phyloP scores from a whole-genome alignment of 2,797 vertebrate genomes.

The Triplophysa yarkandensis region DNA sequence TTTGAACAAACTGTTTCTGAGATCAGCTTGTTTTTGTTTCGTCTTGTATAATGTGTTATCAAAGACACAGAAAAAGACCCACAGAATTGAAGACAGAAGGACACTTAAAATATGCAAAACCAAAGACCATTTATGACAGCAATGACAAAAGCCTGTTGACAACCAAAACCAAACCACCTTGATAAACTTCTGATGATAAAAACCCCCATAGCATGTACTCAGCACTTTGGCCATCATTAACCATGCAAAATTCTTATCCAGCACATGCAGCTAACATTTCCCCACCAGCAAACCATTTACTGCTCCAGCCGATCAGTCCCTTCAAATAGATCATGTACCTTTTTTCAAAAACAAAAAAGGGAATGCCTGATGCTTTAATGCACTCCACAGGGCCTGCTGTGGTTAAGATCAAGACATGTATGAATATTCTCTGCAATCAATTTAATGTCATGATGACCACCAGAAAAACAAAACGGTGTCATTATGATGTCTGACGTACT shows the following conservation, averaged over 20 bases:
- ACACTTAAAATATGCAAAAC: slow-evolving; percentile 44
- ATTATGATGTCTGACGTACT: slow-evolving; percentile 1
- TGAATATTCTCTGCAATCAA: not conserved
- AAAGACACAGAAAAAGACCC: not conserved
- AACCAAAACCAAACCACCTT: not conserved
- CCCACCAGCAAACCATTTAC: slow-evolving; percentile 4
- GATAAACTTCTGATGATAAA: not conserved
- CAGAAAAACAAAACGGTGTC: not conserved
- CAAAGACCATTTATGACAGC: not conserved
- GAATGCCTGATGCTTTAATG: slow-evolving; percentile 3
- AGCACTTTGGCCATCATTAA: not conserved
- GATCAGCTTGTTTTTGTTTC: not conserved
- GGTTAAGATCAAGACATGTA: slow-evolving; percentile 22
- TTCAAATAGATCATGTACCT: not conserved
- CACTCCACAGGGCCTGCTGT: slow-evolving; percentile 67
- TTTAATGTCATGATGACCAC: not conserved
- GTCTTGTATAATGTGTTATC: not conserved
- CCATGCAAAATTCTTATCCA: slow-evolving; percentile 8
- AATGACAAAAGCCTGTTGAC: not conserved
- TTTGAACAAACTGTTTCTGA: not conserved
- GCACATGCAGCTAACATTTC: slow-evolving; percentile 2
- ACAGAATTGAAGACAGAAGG: slow-evolving; percentile 28
- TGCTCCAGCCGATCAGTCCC: not conserved
- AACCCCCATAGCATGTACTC: not conserved
- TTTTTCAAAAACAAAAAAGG: not conserved